Base-by-base conservation (phyloP, 1,140 invertebrate genomes). In the Octopus bimaculoides region DNA sequence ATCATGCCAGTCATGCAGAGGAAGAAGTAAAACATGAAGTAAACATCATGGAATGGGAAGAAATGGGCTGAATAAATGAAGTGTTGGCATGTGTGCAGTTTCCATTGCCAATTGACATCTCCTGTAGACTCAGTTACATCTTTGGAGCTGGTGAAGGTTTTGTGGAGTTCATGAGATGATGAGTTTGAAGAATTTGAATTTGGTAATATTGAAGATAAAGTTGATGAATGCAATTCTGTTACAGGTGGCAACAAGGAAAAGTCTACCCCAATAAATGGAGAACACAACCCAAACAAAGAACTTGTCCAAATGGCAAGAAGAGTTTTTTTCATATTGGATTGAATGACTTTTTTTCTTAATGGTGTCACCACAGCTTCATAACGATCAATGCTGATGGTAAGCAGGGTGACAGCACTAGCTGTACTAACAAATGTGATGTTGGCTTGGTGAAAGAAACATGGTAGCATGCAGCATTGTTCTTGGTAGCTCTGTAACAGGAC, bases 391-490 rank as follows among this genome's bases (percentile, higher is more conserved):
- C 75, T 77, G 75, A 77, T 77, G 9, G 54, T 54, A 4, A 77
- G 75, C 52, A 77, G 20, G 75, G 52, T 77, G 75, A 77, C 20
- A 53, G 75, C 75, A 53, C 75, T 77, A 10, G 75, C 75, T 5
- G 75, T 77, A 20, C 75, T 77, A 53, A 55, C 7, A 53, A 77
- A 77, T 9, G 75, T 55, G 9, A 77, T 55, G 75, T 53, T 54
- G 52, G 75, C 75, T 53, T 77, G 52, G 75, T 54, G 54, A 12
- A 77, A 53, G 7, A 54, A 77, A 53, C 75, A 77, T 12, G 56
- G 9, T 14, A 76, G 5, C 7, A 26, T 20, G 7, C 8, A 53
- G 2, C 10, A 5, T 54, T 52, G 75, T 7, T 2, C 10, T 17
- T 55, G 75, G 26, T 53, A 53, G 52, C 14, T 76, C 12, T 12